Base-by-base conservation (phyloP, 23 tunicate species). In the Halocynthia aurantium region DNA sequence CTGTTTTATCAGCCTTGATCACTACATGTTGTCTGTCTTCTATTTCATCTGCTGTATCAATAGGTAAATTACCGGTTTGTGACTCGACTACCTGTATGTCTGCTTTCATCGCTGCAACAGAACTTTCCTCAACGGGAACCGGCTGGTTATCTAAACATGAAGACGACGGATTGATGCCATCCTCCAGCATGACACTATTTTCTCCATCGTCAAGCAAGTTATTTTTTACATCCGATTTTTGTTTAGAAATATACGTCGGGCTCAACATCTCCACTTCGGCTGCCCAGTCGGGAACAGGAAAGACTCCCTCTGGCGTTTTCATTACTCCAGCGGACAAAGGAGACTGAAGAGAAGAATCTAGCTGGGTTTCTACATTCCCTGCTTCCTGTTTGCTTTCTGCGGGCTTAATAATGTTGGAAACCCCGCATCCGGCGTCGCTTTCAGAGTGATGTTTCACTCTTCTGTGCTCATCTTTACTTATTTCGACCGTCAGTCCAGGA, bases 211-310 rank as follows among this genome's bases (percentile, higher is more conserved):
- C 44, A 4, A 31, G 44, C 44, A 31, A 31, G 44, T 31, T 31
- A 31, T 31, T 31, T 31, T 31, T 31, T 31, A 31, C 44, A 31
- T 31, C 44, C 4, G 4, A 31, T 53, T 80, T 5, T 52, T 62
- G 64, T 10, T 10, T 55, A 8, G 86, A 62, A 18, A 49, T 83
- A 62, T 83, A 88, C 0, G 78, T 78, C 50, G 96, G 88, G 61
- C 96, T 84, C 50, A 76, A 70, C 82, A 84, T 80, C 44, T 89
- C 96, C 71, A 89, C 80, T 83, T 89, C 96, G 10, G 82, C 68
- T 6, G 96, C 96, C 96, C 96, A 89, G 75, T 89, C 96, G 7
- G 78, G 78, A 49, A 89, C 96, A 8, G 75, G 76, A 18, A 68
- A 70, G 62, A 89, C 67, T 20, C 76, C 86, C 69, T 89, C 96